Evolutionary conservation across 2,113 vertebrate species (phyloP).

Genomic region (Climacteris rufus): DNA sequence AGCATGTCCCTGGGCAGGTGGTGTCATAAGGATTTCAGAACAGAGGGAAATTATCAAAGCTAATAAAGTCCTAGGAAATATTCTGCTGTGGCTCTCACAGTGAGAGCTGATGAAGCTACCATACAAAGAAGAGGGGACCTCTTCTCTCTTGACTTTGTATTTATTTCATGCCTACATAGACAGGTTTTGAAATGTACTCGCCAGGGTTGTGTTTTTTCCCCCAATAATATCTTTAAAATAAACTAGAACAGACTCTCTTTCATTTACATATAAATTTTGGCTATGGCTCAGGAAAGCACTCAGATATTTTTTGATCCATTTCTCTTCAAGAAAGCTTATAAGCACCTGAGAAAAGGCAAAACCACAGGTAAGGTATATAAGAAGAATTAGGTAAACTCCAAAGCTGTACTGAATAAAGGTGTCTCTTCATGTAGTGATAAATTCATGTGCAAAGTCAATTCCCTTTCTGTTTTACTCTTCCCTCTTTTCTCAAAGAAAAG

Average conservation of each 20-base stretch:
- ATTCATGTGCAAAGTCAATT: neutral
- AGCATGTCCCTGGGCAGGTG: neutral
- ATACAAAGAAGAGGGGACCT: neutral
- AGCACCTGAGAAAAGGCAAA: neutral
- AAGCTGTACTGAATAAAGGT: neutral
- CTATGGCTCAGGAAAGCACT: neutral
- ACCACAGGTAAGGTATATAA: neutral
- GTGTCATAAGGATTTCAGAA: neutral
- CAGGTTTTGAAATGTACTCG: neutral
- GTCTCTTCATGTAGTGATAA: neutral
- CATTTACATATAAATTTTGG: neutral
- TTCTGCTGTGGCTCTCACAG: neutral
- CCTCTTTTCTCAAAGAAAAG: neutral
- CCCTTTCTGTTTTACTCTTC: neutral
- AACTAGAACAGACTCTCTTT: neutral
- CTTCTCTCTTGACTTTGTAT: neutral
- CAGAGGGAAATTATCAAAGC: neutral
- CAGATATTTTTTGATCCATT: neutral
- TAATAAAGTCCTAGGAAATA: neutral
- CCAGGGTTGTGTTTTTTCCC: neutral
- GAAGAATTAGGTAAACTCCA: neutral
- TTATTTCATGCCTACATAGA: neutral
- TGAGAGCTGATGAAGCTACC: neutral
- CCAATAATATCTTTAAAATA: neutral
- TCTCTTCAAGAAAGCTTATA: neutral